phyloP scores from a whole-genome alignment of 2,888 invertebrate genomes.

The Philopedon plagiatum region DNA sequence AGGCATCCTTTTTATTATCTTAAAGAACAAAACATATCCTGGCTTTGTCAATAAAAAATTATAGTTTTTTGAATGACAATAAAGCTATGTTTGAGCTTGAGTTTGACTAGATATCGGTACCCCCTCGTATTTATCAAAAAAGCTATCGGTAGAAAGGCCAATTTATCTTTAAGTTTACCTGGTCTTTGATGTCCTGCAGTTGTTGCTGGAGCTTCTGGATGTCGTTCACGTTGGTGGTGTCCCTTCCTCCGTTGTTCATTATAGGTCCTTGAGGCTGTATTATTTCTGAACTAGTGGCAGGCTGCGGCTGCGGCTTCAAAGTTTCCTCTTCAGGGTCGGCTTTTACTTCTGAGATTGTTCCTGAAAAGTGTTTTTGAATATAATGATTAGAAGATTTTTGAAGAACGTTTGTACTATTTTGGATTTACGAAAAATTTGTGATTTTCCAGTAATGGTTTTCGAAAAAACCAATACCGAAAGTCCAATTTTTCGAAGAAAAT shows the following conservation, averaged over 20 bases:
- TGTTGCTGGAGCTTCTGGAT: conserved; percentile 94
- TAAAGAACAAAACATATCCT: no score
- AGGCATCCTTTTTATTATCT: no score
- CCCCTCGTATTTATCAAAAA: neutral
- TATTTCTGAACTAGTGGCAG: conserved; percentile 65
- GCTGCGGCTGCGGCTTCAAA: conserved; percentile 56
- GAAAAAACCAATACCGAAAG: neutral
- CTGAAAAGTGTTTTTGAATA: conserved; percentile 50
- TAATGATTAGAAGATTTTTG: neutral
- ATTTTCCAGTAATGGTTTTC: no score
- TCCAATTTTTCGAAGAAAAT: neutral
- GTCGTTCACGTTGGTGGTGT: conserved; percentile 81
- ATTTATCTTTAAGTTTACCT: conserved; percentile 73
- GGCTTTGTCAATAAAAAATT: no score
- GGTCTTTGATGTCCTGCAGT: conserved; percentile 97
- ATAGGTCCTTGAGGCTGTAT: conserved; percentile 66
- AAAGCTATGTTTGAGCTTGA: no score
- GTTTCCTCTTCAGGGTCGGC: conserved; percentile 69
- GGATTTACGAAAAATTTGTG: no score
- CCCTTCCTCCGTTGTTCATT: conserved; percentile 79
- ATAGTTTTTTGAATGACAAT: no score
- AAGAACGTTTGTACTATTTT: neutral
- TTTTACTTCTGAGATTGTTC: conserved; percentile 70
- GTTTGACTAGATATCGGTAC: no score
- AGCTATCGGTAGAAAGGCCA: no score